Base-by-base conservation (phyloP, 1,140 invertebrate genomes). In the Temnothorax nylanderi region DNA sequence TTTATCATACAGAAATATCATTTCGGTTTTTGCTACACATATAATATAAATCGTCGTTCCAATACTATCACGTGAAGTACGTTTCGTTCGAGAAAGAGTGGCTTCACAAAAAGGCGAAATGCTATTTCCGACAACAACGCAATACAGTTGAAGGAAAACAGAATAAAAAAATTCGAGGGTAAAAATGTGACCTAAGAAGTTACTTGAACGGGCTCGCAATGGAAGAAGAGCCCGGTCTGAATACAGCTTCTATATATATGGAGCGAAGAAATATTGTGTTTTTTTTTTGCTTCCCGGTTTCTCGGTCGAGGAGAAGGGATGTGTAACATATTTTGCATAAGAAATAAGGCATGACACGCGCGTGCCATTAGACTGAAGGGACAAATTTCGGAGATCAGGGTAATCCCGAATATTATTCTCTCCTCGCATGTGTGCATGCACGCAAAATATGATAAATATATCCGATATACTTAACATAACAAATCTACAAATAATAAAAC, bases 1-100 rank as follows among this genome's bases (percentile, higher is more conserved):
- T 81, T 56, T 26, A 21, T 69, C 8, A 26, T 69, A 51, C 10
- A 18, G 34, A 41, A 54, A 56, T 16, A 13, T 71, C 37, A 56
- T 71, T 34, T 80, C 16, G 32, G n/a, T 65, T 67, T n/a, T 13
- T 26, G 11, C 41, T 49, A 26, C 7, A 47, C 21, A 10, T 41
- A n/a, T 71, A 71, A 10, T 41, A n/a, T 71, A 71, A 81, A 81
- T 81, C 64, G 44, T 81, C 11, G n/a, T 37, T 81, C 10, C 47
- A 44, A 71, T 81, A 32, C 16, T 37, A 71, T 54, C 16, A 13
- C 8, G 5, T 34, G 16, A 81, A 41, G 54, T 32, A 37, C 11
- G 34, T 81, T 71, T 54, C 26, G 51, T 37, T 21, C 37, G 64
- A 56, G 34, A 58, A 18, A 44, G 37, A 60, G 11, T 67, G 3